phyloP scores from a whole-genome alignment of 2,113 vertebrate species.

The Oryzias curvinotus region DNA sequence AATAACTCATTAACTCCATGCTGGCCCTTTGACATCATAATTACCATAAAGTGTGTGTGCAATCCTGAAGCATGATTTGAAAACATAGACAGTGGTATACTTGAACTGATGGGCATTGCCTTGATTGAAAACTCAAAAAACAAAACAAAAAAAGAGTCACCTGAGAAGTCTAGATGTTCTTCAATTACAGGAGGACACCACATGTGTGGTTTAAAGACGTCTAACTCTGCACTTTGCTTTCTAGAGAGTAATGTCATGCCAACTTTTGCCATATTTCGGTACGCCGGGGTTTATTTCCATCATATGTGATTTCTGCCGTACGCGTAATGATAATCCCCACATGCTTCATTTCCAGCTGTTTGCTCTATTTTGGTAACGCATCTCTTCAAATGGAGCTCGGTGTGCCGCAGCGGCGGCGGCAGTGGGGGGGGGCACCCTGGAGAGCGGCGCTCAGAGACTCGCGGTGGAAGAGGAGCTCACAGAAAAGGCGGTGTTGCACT shows the following conservation, averaged over 20 bases:
- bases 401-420: conserved; percentile 2
- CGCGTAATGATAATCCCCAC: conserved; percentile 45
- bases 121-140: conserved; percentile 17
- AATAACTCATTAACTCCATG: conserved; percentile 54
- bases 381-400: conserved; percentile 62
- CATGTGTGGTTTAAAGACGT: conserved; percentile 7
- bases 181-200: background rate
- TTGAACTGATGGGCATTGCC: conserved; percentile 67
- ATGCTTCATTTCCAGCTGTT: conserved; percentile 57
- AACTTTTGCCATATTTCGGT: conserved; percentile 36
- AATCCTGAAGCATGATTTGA: conserved; percentile 40
- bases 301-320: conserved; percentile 32
- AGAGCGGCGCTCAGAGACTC: conserved; percentile 55
- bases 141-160: background rate
- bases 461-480: conserved; percentile 41
- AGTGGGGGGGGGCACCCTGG: conserved; percentile 41
- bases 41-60: conserved; percentile 40
- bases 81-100: conserved; percentile 30
- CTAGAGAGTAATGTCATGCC: conserved; percentile 8
- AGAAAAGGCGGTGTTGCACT: conserved; percentile 35
- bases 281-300: conserved; percentile 28
- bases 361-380: conserved; percentile 65
- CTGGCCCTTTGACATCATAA: conserved; percentile 39
- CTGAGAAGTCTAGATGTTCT: background rate
- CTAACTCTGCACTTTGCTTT: background rate